A percentile compares a stretch with the other conserved stretches of the same genome.
Conservation (phyloP, 2,113 vertebrate species). For the Penelope pileata region DNA sequence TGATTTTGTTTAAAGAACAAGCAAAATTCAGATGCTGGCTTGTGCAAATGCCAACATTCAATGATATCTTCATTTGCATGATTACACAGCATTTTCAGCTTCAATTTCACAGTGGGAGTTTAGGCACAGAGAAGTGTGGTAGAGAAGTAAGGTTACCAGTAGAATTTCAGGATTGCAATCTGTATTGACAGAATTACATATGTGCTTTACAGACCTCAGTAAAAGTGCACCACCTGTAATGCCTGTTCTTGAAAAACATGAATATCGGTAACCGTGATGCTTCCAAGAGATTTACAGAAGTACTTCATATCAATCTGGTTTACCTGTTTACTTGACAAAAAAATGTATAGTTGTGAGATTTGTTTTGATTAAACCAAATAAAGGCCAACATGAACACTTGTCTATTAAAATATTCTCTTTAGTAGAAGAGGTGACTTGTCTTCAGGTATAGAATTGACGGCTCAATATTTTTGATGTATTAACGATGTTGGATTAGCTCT, state of each 20-base stretch:
- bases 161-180: not conserved
- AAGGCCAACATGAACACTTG: not conserved
- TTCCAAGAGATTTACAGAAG: not conserved
- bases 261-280: not conserved
- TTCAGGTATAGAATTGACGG: not conserved
- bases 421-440: not conserved
- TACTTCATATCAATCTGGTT: not conserved
- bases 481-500: not conserved
- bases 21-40: fast-evolving
- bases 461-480: not conserved
- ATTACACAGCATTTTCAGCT: not conserved
- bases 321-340: not conserved
- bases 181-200: not conserved
- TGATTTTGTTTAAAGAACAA: not conserved
- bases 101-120: not conserved
- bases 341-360: not conserved
- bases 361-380: not conserved
- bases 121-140: not conserved
- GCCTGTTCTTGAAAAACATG: not conserved
- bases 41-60: not conserved
- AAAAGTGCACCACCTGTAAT: not conserved
- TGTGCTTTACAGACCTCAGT: not conserved
- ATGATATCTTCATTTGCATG: not conserved
- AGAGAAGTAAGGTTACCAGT: not conserved
- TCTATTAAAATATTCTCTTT: not conserved